phyloP scores from a whole-genome alignment of 1,140 invertebrate species.

The Penaeus indicus region DNA sequence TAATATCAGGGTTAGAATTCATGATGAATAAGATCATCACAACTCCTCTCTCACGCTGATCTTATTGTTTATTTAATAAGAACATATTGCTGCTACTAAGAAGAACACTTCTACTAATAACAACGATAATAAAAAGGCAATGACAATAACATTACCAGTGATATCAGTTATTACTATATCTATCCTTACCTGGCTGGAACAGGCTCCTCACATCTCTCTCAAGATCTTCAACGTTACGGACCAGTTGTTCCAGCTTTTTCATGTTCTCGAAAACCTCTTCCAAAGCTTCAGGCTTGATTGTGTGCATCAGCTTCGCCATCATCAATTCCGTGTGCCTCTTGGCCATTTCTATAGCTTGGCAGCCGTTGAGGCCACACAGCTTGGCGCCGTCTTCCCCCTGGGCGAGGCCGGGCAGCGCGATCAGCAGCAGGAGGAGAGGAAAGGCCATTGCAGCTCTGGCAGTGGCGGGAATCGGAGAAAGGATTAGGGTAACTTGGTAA shows the following conservation, averaged over 20 bases:
- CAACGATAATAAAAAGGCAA: neutral
- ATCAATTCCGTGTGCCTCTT: conserved; percentile 60
- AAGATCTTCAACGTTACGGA: conserved; percentile 57
- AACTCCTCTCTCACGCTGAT: neutral
- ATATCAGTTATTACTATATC: neutral
- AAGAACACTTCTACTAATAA: no score
- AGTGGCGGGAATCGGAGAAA: neutral
- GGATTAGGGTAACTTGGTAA: conserved; percentile 69
- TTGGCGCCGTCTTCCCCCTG: neutral
- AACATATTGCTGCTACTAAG: neutral
- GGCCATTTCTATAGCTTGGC: conserved; percentile 62
- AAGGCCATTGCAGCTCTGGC: neutral
- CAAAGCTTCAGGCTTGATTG: conserved; percentile 63
- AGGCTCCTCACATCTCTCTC: conserved; percentile 56
- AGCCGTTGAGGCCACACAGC: conserved; percentile 62
- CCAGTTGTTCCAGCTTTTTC: conserved; percentile 52
- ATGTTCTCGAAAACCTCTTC: conserved; percentile 64
- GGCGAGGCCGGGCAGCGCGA: neutral
- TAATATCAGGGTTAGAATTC: no score
- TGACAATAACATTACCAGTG: no score
- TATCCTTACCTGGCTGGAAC: conserved; percentile 54
- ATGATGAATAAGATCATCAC: neutral
- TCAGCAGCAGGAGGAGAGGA: neutral
- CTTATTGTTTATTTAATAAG: neutral
- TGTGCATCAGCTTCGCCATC: conserved; percentile 64